Evolutionary conservation across 2,888 invertebrate genomes (phyloP), one percentile per base, ranked within the genome.

Genomic region (Zonitis immaculata): DNA sequence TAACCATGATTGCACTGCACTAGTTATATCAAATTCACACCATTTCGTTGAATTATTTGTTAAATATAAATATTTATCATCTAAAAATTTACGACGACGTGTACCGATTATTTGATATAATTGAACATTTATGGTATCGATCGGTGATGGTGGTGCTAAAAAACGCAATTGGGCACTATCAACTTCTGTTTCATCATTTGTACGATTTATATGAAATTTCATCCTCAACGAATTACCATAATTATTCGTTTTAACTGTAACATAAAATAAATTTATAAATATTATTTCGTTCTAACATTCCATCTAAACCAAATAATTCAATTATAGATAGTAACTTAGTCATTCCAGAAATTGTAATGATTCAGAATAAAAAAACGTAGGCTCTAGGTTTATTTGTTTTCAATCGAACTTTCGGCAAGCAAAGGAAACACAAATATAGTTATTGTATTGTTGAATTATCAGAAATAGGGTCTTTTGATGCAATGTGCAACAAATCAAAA

Each of bases 1-100:
- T 25, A 74, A 77, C 80, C 82, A 82, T 47, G 71, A 68, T 51
- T 70, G 68, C 46, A 80, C 77, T 0, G 80, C 80, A 60, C 75
- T 73, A 8, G 81, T 81, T 3, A 82, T 76, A 66, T 85, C 85
- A 51, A 84, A 76, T 51, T 84, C 83, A 39, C 82, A 71, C 85
- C 85, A 85, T 58, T 80, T 80, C 2, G 80, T 76, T 32, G 71
- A 67, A 42, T 66, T 58, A 51, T 61, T 54, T 45, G 72, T 64
- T 65, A 76, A 58, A 66, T 77, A 68, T 63, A 78, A 63, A 28
- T 62, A 69, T 48, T 68, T 66, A 49, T 75, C 72, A 26, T 72
- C 68, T 44, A 80, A 60, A 12, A 78, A 66, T 30, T 72, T 67
- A 45, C 74, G 70, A 48, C 75, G 72, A 26, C 74, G 70, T 0